Evolutionary conservation across 2,888 invertebrate species (phyloP).

Genomic region (Crematogaster levior): DNA sequence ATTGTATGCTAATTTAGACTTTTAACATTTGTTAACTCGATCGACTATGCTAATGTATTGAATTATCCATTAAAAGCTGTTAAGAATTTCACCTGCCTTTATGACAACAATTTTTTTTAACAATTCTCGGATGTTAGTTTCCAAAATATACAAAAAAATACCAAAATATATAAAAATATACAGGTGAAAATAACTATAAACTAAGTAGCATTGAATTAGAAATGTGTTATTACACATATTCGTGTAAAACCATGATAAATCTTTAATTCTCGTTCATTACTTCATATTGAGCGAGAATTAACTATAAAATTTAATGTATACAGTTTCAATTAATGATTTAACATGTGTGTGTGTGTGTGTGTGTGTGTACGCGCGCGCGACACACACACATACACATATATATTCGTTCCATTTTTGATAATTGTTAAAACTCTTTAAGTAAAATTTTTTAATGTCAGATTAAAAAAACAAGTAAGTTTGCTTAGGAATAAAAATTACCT

Average conservation of each 20-base stretch:
- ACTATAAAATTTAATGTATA: not conserved
- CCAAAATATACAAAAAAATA: too few species aligned
- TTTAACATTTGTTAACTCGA: not conserved
- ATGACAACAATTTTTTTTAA: not conserved
- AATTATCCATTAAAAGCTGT: not conserved
- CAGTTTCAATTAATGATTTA: not conserved
- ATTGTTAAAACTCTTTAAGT: too few species aligned
- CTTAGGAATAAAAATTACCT: not conserved
- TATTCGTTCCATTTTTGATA: too few species aligned
- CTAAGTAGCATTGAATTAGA: not conserved
- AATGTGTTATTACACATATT: not conserved
- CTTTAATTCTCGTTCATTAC: not conserved
- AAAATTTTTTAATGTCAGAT: not conserved
- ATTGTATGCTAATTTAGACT: not conserved
- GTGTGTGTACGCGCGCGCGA: too few species aligned
- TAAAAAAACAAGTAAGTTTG: not conserved
- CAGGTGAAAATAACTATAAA: slow-evolving; percentile 6
- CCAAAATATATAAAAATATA: not conserved
- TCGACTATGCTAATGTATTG: not conserved
- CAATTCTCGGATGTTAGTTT: not conserved
- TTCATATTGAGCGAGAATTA: not conserved
- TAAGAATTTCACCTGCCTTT: not conserved
- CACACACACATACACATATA: too few species aligned
- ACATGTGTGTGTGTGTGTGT: too few species aligned
- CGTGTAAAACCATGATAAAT: not conserved